Evolutionary conservation across 2,113 vertebrate genomes (phyloP).

Genomic region (Loxodonta africana): DNA sequence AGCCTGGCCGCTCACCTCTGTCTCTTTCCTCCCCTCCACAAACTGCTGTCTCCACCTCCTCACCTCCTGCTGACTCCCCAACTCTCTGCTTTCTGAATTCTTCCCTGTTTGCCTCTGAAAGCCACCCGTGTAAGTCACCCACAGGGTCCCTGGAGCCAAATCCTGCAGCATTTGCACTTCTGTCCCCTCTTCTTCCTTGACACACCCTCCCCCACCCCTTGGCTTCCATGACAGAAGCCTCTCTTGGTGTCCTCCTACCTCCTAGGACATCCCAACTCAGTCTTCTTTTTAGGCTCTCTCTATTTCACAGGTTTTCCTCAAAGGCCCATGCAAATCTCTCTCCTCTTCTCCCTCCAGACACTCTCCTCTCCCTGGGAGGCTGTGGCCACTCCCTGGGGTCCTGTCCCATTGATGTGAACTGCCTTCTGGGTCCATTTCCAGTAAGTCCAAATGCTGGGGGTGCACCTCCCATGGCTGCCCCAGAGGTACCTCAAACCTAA

Average conservation of each 20-base stretch:
- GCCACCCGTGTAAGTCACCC: neutral
- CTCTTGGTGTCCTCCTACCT: neutral
- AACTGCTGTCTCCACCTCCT: neutral
- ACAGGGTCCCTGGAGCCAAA: neutral
- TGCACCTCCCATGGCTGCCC: neutral
- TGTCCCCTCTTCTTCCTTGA: neutral
- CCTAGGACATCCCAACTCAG: neutral
- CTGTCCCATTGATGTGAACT: too few species aligned
- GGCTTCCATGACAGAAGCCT: neutral
- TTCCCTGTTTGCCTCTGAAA: neutral
- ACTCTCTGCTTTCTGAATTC: neutral
- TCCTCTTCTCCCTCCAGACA: neutral
- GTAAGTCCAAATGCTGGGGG: rapidly evolving
- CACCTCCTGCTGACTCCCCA: neutral
- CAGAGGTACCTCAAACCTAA: neutral
- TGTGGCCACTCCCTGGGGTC: neutral
- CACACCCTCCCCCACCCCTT: too few species aligned
- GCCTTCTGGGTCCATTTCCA: neutral
- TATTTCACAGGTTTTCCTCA: neutral
- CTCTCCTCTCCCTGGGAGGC: neutral
- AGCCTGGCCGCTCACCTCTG: rapidly evolving
- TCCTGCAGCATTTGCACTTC: neutral
- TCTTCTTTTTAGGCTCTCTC: neutral
- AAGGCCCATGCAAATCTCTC: neutral
- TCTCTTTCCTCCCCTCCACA: neutral